Conservation (phyloP, 2,888 invertebrate genomes). For the Ochropleura plecta region DNA sequence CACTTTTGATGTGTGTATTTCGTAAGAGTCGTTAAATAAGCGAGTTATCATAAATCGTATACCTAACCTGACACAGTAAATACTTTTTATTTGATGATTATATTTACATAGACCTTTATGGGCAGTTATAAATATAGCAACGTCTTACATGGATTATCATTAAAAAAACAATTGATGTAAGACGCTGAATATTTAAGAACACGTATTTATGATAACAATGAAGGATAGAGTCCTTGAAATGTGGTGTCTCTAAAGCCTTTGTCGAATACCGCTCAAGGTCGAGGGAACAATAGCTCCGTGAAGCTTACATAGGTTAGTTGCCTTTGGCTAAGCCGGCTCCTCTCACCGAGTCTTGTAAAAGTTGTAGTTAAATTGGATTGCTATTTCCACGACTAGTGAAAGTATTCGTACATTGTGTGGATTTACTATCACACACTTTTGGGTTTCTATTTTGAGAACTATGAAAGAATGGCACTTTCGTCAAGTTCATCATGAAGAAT, state of each 20-base stretch:
- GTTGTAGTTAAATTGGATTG: slow-evolving; percentile 64
- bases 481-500: slow-evolving; percentile 40
- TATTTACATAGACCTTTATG: slow-evolving; percentile 1
- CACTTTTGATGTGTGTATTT: too few species aligned
- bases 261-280: slow-evolving; percentile 55
- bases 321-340: slow-evolving; percentile 51
- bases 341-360: slow-evolving; percentile 52
- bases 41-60: not conserved
- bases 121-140: not conserved
- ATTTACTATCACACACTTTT: slow-evolving; percentile 60
- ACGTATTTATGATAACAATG: slow-evolving; percentile 35
- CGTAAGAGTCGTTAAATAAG: not conserved
- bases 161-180: not conserved
- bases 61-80: not conserved
- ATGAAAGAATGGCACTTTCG: slow-evolving; percentile 62
- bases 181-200: slow-evolving; percentile 37
- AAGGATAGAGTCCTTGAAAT: slow-evolving; percentile 51
- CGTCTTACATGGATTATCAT: too few species aligned
- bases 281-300: slow-evolving; percentile 62
- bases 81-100: slow-evolving; percentile 3
- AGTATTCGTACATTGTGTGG: slow-evolving; percentile 46
- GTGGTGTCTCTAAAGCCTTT: slow-evolving; percentile 50
- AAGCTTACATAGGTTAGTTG: slow-evolving; percentile 44
- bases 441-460: slow-evolving; percentile 60
- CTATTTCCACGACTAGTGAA: slow-evolving; percentile 50